Evolutionary conservation across 2,797 vertebrate species (phyloP).

Genomic region (Denticeps clupeoides): DNA sequence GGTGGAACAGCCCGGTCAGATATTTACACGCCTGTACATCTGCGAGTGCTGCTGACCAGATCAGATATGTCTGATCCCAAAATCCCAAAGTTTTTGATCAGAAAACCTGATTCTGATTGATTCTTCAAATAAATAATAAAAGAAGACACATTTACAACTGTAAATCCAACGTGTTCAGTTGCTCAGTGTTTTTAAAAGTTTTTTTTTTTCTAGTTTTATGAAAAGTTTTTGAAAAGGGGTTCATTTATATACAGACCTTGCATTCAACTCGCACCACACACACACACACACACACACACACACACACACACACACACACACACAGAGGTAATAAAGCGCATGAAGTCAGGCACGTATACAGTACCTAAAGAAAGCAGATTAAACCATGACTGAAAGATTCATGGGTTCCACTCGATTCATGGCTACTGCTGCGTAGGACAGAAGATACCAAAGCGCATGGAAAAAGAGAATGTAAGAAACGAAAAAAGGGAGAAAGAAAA

Average conservation of each 20-base stretch:
- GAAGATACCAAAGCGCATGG: neutral
- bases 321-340: conserved; percentile 65
- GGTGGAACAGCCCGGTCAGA: conserved; percentile 51
- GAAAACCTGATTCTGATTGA: too few relatives aligned
- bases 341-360: conserved; percentile 59
- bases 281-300: conserved; percentile 6
- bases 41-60: too few relatives aligned
- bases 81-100: too few relatives aligned
- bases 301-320: conserved; percentile 28
- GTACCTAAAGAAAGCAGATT: conserved; percentile 28
- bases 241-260: conserved; percentile 58
- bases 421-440: neutral
- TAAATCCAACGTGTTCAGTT: too few relatives aligned
- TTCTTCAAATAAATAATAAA: too few relatives aligned
- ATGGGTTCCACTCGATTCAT: too few relatives aligned
- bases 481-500: conserved; percentile 7
- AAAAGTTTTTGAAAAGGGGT: conserved; percentile 57
- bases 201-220: conserved; percentile 51
- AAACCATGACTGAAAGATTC: conserved; percentile 20
- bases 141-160: too few relatives aligned
- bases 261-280: conserved; percentile 34
- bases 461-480: neutral
- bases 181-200: conserved; percentile 42
- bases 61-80: too few relatives aligned
- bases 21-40: conserved; percentile 74